Evolutionary conservation across 2,113 vertebrate species (phyloP), one percentile per base, ranked within the genome.

Genomic region (Orycteropus afer): DNA sequence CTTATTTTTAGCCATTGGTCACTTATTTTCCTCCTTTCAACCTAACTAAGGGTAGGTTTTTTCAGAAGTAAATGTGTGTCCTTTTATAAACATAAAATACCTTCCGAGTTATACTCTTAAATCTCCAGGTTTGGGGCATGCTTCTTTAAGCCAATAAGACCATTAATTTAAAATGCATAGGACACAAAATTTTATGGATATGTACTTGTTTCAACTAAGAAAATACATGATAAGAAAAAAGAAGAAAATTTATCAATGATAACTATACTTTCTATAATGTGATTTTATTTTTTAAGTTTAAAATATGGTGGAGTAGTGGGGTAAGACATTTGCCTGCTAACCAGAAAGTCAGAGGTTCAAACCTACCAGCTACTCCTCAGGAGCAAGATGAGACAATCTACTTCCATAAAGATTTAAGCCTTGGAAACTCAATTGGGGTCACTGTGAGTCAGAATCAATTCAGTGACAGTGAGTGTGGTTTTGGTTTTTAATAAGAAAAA

Each of bases 401-500:
- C n/a, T n/a, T n/a, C n/a, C n/a, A n/a, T n/a, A n/a, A n/a, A n/a
- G n/a, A n/a, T n/a, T n/a, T n/a, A n/a, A n/a, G n/a, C n/a, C n/a
- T n/a, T n/a, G n/a, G n/a, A n/a, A n/a, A n/a, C n/a, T n/a, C n/a
- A n/a, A n/a, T n/a, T n/a, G n/a, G n/a, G n/a, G n/a, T n/a, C n/a
- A n/a, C n/a, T n/a, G n/a, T n/a, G n/a, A n/a, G n/a, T n/a, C n/a
- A n/a, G n/a, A n/a, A n/a, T n/a, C n/a, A n/a, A n/a, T n/a, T n/a
- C n/a, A n/a, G n/a, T n/a, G n/a, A n/a, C n/a, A n/a, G n/a, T n/a
- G n/a, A n/a, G n/a, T n/a, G n/a, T n/a, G n/a, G n/a, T n/a, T n/a
- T n/a, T n/a, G n/a, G n/a, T n/a, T n/a, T 91, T 40, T 95, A 40
- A 78, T n/a, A 73, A 37, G 29, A 59, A 82, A 80, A 91, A 76